Evolutionary conservation across 1,140 invertebrate species (phyloP).

Genomic region (Drosophila cardini): DNA sequence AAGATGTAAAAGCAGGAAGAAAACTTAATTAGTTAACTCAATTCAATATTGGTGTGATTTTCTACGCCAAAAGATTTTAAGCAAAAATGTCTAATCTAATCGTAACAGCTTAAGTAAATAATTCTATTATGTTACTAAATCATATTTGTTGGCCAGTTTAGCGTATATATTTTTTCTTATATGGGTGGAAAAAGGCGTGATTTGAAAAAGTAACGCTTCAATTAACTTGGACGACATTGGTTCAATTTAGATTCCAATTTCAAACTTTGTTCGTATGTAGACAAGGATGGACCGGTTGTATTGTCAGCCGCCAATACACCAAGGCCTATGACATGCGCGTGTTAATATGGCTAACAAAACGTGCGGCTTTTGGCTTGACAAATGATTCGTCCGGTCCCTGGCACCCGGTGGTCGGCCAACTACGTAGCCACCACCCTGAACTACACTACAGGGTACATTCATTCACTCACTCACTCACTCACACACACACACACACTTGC

Average conservation of each 20-base stretch:
- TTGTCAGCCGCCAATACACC: slow-evolving; percentile 7
- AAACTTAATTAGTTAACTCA: too few species aligned
- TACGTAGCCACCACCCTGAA: slow-evolving; percentile 9
- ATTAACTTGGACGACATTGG: not conserved
- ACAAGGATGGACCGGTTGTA: slow-evolving; percentile 1
- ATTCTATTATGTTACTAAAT: too few species aligned
- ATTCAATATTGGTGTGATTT: too few species aligned
- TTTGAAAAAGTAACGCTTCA: not conserved
- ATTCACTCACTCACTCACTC: slow-evolving; percentile 6
- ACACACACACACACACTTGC: slow-evolving; percentile 33
- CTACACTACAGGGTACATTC: slow-evolving; percentile 13
- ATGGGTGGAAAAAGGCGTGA: too few species aligned
- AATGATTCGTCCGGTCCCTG: slow-evolving; percentile 7
- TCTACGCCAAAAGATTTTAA: too few species aligned
- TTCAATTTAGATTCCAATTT: not conserved
- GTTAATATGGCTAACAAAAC: not conserved
- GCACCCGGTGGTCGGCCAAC: slow-evolving; percentile 11
- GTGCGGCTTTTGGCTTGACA: slow-evolving; percentile 3
- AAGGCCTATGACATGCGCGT: slow-evolving; percentile 10
- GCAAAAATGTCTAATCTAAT: too few species aligned
- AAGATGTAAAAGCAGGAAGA: not conserved
- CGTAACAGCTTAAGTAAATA: too few species aligned
- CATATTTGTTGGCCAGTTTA: too few species aligned
- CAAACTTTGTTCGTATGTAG: not conserved
- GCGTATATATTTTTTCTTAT: too few species aligned